A percentile compares a stretch with the other conserved stretches of the same genome.
Evolutionary conservation across 35 echinoderm and acorn worm species (phyloP).

Genomic region (Apostichopus japonicus): DNA sequence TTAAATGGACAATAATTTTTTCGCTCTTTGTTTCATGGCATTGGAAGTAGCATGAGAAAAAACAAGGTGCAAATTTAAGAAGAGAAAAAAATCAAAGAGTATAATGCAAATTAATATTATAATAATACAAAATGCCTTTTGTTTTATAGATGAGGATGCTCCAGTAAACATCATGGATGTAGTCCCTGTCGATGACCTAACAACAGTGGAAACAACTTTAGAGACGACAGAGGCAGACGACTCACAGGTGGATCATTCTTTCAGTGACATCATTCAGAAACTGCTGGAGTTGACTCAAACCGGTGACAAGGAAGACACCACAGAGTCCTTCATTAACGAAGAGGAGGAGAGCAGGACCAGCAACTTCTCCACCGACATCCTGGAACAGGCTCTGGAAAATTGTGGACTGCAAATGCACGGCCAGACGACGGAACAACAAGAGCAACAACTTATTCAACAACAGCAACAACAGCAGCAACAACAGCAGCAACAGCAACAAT

Average conservation of each 20-base stretch:
- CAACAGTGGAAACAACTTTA: neutral
- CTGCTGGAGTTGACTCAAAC: constrained; percentile 72
- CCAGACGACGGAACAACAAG: neutral
- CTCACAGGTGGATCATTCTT: neutral
- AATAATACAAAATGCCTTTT: neutral
- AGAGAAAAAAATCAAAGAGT: too few species aligned
- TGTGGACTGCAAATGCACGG: constrained; percentile 55
- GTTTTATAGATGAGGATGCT: neutral
- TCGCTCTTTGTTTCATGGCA: neutral
- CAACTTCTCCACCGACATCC: constrained; percentile 85
- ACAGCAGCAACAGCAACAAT: neutral
- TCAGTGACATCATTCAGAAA: constrained; percentile 82
- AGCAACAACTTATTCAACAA: neutral
- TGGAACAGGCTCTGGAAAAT: constrained; percentile 90
- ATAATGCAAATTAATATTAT: neutral
- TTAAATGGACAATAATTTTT: too few species aligned
- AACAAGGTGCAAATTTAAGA: neutral
- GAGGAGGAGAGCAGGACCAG: constrained; percentile 32
- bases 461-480: neutral
- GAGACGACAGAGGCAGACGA: neutral
- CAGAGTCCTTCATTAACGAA: neutral
- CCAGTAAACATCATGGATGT: neutral
- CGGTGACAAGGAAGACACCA: constrained; percentile 34
- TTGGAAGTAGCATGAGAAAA: neutral
- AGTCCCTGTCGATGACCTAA: neutral